These are phyloP conservation scores for Empidonax traillii DNA, from an alignment of 2,113 vertebrate genomes.

Conservation along the genomic window DNA sequence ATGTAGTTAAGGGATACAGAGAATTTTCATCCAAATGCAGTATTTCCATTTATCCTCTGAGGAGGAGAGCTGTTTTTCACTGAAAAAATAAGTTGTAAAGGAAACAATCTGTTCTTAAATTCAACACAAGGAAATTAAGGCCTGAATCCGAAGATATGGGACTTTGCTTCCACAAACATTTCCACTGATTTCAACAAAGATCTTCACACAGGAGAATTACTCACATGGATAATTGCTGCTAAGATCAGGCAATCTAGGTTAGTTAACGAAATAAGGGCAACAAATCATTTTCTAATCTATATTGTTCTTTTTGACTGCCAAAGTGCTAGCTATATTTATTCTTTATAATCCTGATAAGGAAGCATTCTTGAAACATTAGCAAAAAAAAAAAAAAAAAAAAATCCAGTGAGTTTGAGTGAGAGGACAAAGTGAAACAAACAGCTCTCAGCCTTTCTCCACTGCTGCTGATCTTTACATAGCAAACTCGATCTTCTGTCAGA, in stretches of 20 bases:
- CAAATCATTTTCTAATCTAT: conserved; percentile 60
- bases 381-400: not conserved
- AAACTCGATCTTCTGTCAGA: not conserved
- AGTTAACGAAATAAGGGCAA: conserved; percentile 15
- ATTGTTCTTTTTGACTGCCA: conserved; percentile 53
- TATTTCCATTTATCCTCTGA: not conserved
- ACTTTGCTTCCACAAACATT: not conserved
- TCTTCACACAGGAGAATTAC: not conserved
- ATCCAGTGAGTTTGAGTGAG: not conserved
- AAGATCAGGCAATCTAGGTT: not conserved
- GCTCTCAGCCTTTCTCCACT: not conserved
- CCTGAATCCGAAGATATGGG: not conserved
- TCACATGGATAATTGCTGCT: not conserved
- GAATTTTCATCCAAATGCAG: not conserved
- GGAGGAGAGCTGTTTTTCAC: not conserved
- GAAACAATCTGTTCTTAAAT: not conserved
- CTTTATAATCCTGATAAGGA: conserved; percentile 60
- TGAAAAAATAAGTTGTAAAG: not conserved
- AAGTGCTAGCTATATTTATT: conserved; percentile 56
- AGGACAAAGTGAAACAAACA: not conserved
- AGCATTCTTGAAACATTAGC: conserved; percentile 63
- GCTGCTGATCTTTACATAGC: not conserved
- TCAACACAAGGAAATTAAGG: not conserved
- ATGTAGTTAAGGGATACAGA: not conserved
- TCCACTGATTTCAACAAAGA: not conserved